Percentiles rank a stretch among this genome's conserved stretches.
Conservation (phyloP, 2,113 vertebrate species). For the Nycticebus coucang region DNA sequence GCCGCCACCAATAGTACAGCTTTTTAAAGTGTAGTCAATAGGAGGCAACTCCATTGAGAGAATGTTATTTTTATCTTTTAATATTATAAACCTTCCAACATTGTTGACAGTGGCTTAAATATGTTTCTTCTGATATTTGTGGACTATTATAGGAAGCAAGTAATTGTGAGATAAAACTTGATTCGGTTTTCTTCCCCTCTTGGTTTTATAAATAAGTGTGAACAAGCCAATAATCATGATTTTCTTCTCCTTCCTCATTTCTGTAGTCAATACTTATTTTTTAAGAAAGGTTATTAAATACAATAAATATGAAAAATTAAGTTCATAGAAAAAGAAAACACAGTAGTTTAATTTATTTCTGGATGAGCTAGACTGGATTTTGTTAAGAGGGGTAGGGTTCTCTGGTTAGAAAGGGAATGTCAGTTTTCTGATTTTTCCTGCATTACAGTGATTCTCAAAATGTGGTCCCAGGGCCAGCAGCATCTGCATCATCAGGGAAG, state of each 20-base stretch:
- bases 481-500: not conserved
- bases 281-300: constrained; percentile 1
- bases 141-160: not conserved
- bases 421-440: constrained; percentile 2
- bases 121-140: constrained; percentile 18
- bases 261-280: not conserved
- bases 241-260: not conserved
- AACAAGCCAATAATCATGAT: not conserved
- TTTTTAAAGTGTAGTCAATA: not conserved
- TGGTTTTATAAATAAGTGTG: not conserved
- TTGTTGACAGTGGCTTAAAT: not conserved
- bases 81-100: constrained; percentile 28
- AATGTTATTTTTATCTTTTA: constrained; percentile 12
- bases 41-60: not conserved
- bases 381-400: not conserved
- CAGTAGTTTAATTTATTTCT: not conserved
- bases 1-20: not conserved
- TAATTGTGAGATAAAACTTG: not conserved
- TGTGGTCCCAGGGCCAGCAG: not conserved
- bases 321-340: constrained; percentile 27
- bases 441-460: not conserved
- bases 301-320: constrained; percentile 10
- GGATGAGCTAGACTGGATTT: constrained; percentile 17
- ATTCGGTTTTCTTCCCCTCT: not conserved
- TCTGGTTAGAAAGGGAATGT: not conserved